These are phyloP conservation scores for Perizoma affinitatum DNA, from an alignment of 2,888 invertebrate species.

Conservation along the genomic window DNA sequence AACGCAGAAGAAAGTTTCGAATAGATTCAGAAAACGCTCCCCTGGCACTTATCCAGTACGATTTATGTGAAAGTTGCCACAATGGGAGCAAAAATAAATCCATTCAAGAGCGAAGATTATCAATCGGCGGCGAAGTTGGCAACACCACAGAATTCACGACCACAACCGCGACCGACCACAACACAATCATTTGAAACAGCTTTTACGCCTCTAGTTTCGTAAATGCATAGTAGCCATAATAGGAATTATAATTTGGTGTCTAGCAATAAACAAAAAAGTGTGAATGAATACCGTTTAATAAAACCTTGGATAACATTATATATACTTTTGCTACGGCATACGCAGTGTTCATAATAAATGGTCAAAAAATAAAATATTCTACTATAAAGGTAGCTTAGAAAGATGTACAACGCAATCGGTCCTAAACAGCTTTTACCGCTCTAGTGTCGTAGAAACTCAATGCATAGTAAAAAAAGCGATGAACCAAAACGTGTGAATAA, in stretches of 20 bases:
- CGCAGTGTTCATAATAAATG: too few relatives aligned
- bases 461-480: conserved; percentile 18
- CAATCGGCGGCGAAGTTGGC: conserved; percentile 54
- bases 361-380: too few relatives aligned
- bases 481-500: conserved; percentile 36
- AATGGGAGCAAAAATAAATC: conserved; percentile 74
- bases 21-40: conserved; percentile 49
- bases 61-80: conserved; percentile 67
- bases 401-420: too few relatives aligned
- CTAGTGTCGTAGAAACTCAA: too few relatives aligned
- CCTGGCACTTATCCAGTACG: conserved; percentile 68
- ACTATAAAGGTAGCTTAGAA: too few relatives aligned
- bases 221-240: too few relatives aligned
- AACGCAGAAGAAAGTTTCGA: conserved; percentile 11
- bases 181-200: conserved; percentile 20
- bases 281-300: too few relatives aligned
- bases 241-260: too few relatives aligned
- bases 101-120: conserved; percentile 73
- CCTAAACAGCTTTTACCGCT: too few relatives aligned
- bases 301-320: too few relatives aligned
- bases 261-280: too few relatives aligned
- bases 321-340: too few relatives aligned
- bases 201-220: background rate
- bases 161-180: conserved; percentile 32
- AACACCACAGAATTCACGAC: conserved; percentile 42